These are phyloP conservation scores for Vimba vimba DNA, from an alignment of 2,113 vertebrate species.

Conservation along the genomic window DNA sequence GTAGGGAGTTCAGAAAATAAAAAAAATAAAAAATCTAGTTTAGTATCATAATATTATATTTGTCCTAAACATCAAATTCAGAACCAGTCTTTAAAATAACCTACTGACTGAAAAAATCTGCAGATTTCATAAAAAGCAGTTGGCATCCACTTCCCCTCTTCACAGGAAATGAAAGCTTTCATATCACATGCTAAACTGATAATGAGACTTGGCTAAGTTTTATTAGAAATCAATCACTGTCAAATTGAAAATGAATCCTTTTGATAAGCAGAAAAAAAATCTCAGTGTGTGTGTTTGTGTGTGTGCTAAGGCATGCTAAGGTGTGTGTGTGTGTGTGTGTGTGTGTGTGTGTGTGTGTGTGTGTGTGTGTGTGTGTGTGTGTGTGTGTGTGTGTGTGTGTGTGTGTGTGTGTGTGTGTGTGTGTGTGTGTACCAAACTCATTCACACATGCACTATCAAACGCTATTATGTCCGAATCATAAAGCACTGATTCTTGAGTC, in stretches of 20 bases:
- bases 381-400: no score
- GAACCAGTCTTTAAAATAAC: not conserved
- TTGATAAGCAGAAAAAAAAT: not conserved
- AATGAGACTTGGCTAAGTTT: constrained; percentile 47
- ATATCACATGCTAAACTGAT: constrained; percentile 27
- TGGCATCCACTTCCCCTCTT: constrained; percentile 39
- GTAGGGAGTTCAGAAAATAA: not conserved
- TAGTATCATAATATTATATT: not conserved
- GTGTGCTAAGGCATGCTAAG: not conserved
- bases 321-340: not conserved
- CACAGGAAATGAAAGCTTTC: constrained; percentile 58
- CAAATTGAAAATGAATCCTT: constrained; percentile 42
- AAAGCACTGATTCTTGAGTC: no score
- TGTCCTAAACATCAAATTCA: not conserved
- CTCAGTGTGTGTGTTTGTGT: not conserved
- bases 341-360: not conserved
- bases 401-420: not conserved
- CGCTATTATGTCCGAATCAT: no score
- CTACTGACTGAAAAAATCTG: no score
- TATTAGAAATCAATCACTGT: constrained; percentile 64
- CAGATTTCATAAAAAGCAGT: constrained; percentile 40
- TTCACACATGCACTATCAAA: no score
- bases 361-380: no score
- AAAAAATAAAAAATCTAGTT: not conserved
- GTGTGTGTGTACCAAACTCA: not conserved